A percentile compares a stretch with the other conserved stretches of the same genome.
These are phyloP conservation scores for Megaustenia siamemsis DNA, from an alignment of 2,888 invertebrate genomes.

Conservation along the genomic window DNA sequence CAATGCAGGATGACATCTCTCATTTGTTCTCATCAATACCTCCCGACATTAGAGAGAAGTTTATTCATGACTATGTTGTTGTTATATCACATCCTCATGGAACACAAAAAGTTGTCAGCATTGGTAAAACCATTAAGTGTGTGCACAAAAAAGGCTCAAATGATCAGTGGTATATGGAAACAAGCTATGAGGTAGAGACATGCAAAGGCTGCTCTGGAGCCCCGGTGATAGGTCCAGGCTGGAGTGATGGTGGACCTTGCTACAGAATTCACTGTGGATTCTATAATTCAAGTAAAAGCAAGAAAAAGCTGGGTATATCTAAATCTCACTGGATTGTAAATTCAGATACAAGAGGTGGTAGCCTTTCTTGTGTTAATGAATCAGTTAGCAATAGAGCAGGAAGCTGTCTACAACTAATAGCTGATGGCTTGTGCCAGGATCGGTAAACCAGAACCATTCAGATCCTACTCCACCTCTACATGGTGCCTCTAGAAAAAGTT, in stretches of 20 bases:
- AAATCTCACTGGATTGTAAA: slow-evolving; percentile 30
- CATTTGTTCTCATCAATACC: slow-evolving; percentile 4
- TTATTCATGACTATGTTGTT: slow-evolving; percentile 19
- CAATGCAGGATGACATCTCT: slow-evolving; percentile 1
- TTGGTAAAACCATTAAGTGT: neutral
- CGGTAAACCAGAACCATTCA: too few species aligned
- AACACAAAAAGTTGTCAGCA: slow-evolving; percentile 17
- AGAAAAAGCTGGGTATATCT: neutral
- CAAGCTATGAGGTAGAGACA: slow-evolving; percentile 24
- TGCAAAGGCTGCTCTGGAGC: slow-evolving; percentile 32
- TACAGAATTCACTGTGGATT: slow-evolving; percentile 28
- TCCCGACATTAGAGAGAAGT: neutral
- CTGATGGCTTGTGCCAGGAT: too few species aligned
- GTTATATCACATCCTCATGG: slow-evolving; percentile 20
- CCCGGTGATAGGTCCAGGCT: slow-evolving; percentile 30
- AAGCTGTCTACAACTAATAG: too few species aligned
- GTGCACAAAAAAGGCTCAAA: neutral
- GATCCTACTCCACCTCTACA: too few species aligned
- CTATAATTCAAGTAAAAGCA: neutral
- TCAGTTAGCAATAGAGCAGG: neutral
- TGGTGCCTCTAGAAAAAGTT: too few species aligned
- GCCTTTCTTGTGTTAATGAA: neutral
- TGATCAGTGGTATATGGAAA: slow-evolving; percentile 8
- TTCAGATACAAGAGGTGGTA: slow-evolving; percentile 19
- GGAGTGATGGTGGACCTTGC: slow-evolving; percentile 16